Percentiles rank a stretch among this genome's conserved stretches.
Conservation (phyloP, 2,888 invertebrate genomes). For the Amblyjoppa proteus region DNA sequence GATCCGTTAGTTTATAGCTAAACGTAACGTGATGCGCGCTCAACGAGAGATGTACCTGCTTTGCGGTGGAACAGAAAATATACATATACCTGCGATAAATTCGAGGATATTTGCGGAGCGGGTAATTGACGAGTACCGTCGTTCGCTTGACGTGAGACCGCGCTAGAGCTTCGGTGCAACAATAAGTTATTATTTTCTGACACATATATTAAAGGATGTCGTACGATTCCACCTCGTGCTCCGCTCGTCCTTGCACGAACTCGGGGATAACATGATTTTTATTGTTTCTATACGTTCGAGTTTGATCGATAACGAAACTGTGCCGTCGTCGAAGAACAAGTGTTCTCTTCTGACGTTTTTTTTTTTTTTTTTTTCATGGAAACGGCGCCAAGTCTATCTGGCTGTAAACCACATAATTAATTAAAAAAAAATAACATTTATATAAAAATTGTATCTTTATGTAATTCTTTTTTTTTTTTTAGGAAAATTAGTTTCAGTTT, state of each 20-base stretch:
- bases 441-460: no score
- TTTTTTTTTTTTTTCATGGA: background rate
- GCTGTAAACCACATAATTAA: no score
- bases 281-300: conserved; percentile 19
- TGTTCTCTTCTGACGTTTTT: background rate
- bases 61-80: background rate
- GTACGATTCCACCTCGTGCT: conserved; percentile 8
- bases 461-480: no score
- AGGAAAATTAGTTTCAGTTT: no score
- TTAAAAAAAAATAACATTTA: no score
- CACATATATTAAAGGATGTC: conserved; percentile 39
- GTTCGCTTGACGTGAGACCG: background rate
- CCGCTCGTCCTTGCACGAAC: conserved; percentile 47
- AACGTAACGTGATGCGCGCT: background rate
- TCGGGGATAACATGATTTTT: conserved; percentile 24
- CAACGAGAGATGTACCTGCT: background rate
- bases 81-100: conserved; percentile 1
- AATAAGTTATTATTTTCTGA: conserved; percentile 33
- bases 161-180: background rate
- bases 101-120: background rate
- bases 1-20: conserved; percentile 25
- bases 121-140: background rate
- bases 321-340: conserved; percentile 17
- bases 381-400: no score
- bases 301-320: conserved; percentile 70